phyloP scores from a whole-genome alignment of 2,113 vertebrate species.

The Carassius carassius region DNA sequence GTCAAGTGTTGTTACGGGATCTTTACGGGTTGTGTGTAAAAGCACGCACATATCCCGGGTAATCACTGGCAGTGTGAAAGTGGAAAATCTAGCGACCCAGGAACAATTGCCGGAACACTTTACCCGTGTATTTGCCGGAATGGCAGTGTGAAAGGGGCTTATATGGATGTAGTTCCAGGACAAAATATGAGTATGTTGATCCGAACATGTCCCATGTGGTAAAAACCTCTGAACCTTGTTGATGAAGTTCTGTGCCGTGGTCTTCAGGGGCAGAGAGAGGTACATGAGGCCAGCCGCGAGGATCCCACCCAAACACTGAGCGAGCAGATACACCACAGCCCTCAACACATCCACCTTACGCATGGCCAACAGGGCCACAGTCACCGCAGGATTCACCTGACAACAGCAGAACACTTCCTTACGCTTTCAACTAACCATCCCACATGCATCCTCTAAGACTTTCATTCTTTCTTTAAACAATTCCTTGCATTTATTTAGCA shows the following conservation, averaged over 20 bases:
- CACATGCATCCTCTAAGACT: neutral
- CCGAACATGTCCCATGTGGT: neutral
- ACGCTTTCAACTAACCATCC: neutral
- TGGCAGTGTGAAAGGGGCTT: too few relatives aligned
- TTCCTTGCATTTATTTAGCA: neutral
- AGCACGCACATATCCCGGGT: too few relatives aligned
- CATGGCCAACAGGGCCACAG: slow-evolving; percentile 78
- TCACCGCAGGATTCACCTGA: slow-evolving; percentile 82
- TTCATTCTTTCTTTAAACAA: too few relatives aligned
- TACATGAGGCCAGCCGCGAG: slow-evolving; percentile 73
- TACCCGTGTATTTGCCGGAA: too few relatives aligned
- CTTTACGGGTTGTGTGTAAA: too few relatives aligned
- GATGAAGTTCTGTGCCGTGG: slow-evolving; percentile 69
- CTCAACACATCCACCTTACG: slow-evolving; percentile 74
- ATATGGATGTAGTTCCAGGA: neutral
- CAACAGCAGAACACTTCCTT: neutral
- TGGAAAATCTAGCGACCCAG: too few relatives aligned
- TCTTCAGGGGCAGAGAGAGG: slow-evolving; percentile 65
- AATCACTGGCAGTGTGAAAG: too few relatives aligned
- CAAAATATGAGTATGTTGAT: neutral
- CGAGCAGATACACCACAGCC: slow-evolving; percentile 67
- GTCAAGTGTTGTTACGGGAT: too few relatives aligned
- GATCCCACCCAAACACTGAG: slow-evolving; percentile 79
- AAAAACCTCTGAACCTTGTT: slow-evolving; percentile 67
- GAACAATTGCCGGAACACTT: too few relatives aligned